Base-by-base conservation (phyloP, 2,797 vertebrate species). In the Brachyalestes nurse region DNA sequence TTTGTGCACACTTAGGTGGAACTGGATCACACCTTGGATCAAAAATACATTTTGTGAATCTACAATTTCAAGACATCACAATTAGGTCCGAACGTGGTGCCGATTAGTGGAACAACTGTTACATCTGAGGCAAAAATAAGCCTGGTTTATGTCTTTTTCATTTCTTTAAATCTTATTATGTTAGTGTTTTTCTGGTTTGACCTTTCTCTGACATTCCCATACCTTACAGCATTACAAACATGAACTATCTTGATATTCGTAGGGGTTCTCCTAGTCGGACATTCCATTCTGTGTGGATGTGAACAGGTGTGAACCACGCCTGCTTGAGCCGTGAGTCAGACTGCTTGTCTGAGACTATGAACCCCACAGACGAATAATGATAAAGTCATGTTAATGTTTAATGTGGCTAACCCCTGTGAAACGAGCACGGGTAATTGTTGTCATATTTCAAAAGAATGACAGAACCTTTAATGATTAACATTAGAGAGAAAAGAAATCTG, bases 321-420 rank as follows among this genome's bases (percentile, higher is more conserved):
- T 87, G 82, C 19, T 66, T 19, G 21, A 53, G 71, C 86, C 75
- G 23, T 92, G 21, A 87, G 86, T 90, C 92, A 93, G 89, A n/a
- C 66, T 65, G 49, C 25, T 72, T 67, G 75, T 55, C 81, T 69
- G 19, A 60, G 34, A 83, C 73, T 38, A 23, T 62, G 40, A 55
- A 75, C 67, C 61, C 60, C 62, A 34, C 25, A 85, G 83, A 83
- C 81, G 76, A 62, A 67, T 76, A 80, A 85, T 87, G 73, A 78
- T 77, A 65, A 86, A 75, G 86, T 19, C n/a, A 49, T 76, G 90
- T 94, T 92, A 94, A 94, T 94, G 55, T 90, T 93, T 94, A 93
- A 94, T 88, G 13, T n/a, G 74, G 75, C 64, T 23, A 72, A 23
- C 51, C 73, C 65, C 45, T 67, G 47, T 34, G 12, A 77, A 80